phyloP scores from a whole-genome alignment of 2,888 invertebrate species.

The Ctena decussata region DNA sequence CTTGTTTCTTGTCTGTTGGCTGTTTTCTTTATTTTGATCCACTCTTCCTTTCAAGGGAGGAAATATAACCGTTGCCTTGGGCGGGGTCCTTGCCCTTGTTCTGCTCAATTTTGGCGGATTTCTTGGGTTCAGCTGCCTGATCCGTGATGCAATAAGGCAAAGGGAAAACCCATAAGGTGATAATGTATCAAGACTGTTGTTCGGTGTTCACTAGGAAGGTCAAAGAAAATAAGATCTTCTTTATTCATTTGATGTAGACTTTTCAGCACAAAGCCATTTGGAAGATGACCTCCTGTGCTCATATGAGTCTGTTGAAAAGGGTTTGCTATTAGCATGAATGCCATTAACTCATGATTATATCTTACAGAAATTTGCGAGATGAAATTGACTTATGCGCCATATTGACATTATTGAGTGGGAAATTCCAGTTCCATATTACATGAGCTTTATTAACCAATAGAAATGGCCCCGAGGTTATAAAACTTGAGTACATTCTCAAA shows the following conservation, averaged over 20 bases:
- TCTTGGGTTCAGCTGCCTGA: neutral
- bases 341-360: neutral
- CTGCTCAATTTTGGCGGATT: neutral
- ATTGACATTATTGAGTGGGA: no score
- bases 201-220: no score
- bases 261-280: neutral
- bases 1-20: neutral
- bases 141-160: neutral
- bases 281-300: neutral
- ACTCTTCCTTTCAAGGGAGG: neutral
- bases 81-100: neutral
- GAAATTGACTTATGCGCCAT: no score
- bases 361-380: neutral
- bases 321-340: neutral
- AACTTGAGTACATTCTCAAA: no score
- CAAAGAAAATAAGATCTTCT: neutral
- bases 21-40: neutral
- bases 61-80: neutral
- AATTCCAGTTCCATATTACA: no score
- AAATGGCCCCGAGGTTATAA: no score
- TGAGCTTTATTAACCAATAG: no score
- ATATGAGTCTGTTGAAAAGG: neutral
- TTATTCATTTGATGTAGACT: neutral
- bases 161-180: neutral
- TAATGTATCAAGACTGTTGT: neutral